Conservation (phyloP, 2,797 vertebrate species). For the Pitangus sulphuratus region DNA sequence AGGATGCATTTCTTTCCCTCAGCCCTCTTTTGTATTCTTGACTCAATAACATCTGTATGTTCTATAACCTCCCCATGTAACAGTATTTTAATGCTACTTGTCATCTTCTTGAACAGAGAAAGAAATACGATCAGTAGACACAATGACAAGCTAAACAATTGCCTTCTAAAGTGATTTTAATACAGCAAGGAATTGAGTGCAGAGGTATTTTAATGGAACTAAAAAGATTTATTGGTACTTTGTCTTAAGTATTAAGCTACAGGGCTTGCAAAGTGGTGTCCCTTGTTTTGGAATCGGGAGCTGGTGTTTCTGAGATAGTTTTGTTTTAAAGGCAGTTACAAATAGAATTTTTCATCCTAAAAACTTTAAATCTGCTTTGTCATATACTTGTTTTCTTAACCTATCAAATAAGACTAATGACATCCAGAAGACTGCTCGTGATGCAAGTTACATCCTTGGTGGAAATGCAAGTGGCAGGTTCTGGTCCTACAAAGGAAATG, state of each 20-base stretch:
- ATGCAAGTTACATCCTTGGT: neutral
- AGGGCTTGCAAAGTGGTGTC: neutral
- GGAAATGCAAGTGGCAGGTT: neutral
- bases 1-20: neutral
- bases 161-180: constrained; percentile 64
- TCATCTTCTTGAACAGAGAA: constrained; percentile 51
- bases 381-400: neutral
- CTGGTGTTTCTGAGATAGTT: constrained; percentile 4
- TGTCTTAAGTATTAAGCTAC: neutral
- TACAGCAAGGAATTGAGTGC: constrained; percentile 12
- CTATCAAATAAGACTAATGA: neutral
- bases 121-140: constrained; percentile 55
- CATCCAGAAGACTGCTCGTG: neutral
- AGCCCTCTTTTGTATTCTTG: constrained; percentile 10
- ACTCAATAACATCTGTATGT: neutral
- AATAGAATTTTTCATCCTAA: neutral
- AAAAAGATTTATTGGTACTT: constrained; percentile 46
- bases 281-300: neutral
- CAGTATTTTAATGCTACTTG: constrained; percentile 55
- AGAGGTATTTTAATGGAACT: constrained; percentile 39
- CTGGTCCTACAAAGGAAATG: neutral
- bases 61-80: neutral
- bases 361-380: neutral
- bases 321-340: neutral
- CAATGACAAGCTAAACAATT: constrained; percentile 57